A percentile compares a stretch with the other conserved stretches of the same genome.
These are phyloP conservation scores for Oxytorus armatus DNA, from an alignment of 2,888 invertebrate species.

Conservation along the genomic window DNA sequence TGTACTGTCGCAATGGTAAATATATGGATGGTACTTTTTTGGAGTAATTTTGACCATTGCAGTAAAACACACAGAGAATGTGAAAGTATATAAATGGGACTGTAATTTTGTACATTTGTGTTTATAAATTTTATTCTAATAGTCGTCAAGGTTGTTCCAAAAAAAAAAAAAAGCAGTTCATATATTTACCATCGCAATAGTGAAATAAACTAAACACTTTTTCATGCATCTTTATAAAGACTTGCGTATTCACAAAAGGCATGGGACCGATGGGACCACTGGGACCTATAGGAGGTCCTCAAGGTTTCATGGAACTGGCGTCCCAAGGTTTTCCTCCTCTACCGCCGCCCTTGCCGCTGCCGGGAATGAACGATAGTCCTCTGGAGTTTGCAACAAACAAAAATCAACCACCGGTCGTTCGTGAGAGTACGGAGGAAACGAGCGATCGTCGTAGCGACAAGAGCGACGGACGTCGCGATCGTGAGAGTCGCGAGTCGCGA, in stretches of 20 bases:
- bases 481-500: conserved; percentile 81
- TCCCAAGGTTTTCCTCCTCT: conserved; percentile 82
- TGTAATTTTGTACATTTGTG: too few relatives aligned
- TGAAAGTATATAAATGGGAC: too few relatives aligned
- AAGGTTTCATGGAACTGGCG: conserved; percentile 83
- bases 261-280: conserved; percentile 82
- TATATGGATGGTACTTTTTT: too few relatives aligned
- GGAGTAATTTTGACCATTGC: too few relatives aligned
- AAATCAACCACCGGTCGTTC: conserved; percentile 86
- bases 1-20: too few relatives aligned
- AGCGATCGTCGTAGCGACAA: conserved; percentile 81
- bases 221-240: too few relatives aligned
- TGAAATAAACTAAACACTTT: too few relatives aligned
- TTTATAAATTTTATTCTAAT: too few relatives aligned
- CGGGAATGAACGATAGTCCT: conserved; percentile 87
- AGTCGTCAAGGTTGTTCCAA: too few relatives aligned
- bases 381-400: conserved; percentile 88
- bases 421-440: conserved; percentile 79
- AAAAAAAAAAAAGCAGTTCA: too few relatives aligned
- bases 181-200: too few relatives aligned
- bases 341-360: conserved; percentile 81
- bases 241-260: conserved; percentile 70
- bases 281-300: conserved; percentile 79
- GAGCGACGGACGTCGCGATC: conserved; percentile 82
- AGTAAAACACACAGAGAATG: too few relatives aligned